These are phyloP conservation scores for Adelognathus sp. DNA, from an alignment of 2,888 invertebrate species.

Conservation along the genomic window DNA sequence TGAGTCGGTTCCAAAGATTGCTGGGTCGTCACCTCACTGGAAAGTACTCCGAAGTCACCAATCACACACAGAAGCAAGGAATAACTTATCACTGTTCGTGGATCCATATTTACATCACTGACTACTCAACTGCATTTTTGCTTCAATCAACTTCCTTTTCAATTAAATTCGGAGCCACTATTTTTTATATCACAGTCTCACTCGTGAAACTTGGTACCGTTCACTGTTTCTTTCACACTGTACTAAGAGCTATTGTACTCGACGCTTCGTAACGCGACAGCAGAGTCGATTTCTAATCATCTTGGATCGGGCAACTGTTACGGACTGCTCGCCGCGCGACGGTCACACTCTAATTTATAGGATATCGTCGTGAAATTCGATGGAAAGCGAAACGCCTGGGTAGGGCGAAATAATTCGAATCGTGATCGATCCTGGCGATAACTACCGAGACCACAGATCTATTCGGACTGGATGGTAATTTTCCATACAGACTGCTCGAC, in stretches of 20 bases:
- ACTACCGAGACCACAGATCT: not conserved
- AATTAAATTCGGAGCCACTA: not conserved
- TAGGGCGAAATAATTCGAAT: constrained; percentile 82
- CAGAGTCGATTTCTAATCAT: constrained; percentile 59
- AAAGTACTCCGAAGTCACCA: constrained; percentile 47
- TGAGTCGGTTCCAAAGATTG: not conserved
- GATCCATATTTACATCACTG: constrained; percentile 43
- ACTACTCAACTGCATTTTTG: constrained; percentile 42
- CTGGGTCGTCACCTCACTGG: constrained; percentile 1
- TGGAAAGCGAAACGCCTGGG: constrained; percentile 74
- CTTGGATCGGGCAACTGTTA: constrained; percentile 67
- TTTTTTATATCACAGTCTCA: not conserved
- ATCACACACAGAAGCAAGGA: constrained; percentile 43
- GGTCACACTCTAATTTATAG: constrained; percentile 76
- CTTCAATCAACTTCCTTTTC: not conserved
- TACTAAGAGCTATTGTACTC: not conserved
- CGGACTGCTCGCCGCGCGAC: constrained; percentile 71
- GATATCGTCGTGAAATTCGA: constrained; percentile 65
- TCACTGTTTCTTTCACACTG: not conserved
- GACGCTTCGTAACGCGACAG: not conserved
- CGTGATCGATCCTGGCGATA: not conserved
- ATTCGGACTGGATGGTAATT: constrained; percentile 12
- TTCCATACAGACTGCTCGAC: constrained; percentile 14
- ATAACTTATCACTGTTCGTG: constrained; percentile 40
- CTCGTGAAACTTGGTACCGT: not conserved